A percentile compares a stretch with the other conserved stretches of the same genome.
phyloP scores from a whole-genome alignment of 2,888 invertebrate genomes.

The Nemotelus pantherinus region DNA sequence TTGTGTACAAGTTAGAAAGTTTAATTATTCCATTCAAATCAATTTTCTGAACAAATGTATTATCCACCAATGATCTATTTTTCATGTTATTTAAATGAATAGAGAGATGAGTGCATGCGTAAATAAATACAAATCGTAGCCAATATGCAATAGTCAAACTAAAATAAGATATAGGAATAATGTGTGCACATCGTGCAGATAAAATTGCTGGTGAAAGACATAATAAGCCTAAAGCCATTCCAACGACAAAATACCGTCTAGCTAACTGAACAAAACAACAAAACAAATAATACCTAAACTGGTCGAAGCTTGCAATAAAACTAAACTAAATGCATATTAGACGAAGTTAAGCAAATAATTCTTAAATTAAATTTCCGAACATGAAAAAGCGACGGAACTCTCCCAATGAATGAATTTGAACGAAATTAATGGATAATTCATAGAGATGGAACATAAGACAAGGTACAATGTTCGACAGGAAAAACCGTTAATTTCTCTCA shows the following conservation, averaged over 20 bases:
- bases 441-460: background rate
- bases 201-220: background rate
- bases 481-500: background rate
- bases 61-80: background rate
- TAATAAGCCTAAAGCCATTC: background rate
- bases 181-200: background rate
- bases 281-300: constrained; percentile 24
- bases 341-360: no score
- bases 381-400: background rate
- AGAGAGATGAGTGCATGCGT: constrained; percentile 3
- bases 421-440: background rate
- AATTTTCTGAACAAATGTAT: background rate
- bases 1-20: background rate
- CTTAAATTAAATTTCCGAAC: background rate
- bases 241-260: background rate
- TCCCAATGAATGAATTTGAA: background rate
- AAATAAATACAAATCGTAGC: constrained; percentile 1
- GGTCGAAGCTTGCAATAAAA: constrained; percentile 11
- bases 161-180: constrained; percentile 5
- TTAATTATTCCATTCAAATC: background rate
- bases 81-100: background rate
- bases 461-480: constrained; percentile 1
- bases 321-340: background rate
- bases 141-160: background rate
- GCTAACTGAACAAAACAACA: background rate